These are phyloP conservation scores for Denticeps clupeoides DNA, from an alignment of 2,797 vertebrate species.

Conservation along the genomic window DNA sequence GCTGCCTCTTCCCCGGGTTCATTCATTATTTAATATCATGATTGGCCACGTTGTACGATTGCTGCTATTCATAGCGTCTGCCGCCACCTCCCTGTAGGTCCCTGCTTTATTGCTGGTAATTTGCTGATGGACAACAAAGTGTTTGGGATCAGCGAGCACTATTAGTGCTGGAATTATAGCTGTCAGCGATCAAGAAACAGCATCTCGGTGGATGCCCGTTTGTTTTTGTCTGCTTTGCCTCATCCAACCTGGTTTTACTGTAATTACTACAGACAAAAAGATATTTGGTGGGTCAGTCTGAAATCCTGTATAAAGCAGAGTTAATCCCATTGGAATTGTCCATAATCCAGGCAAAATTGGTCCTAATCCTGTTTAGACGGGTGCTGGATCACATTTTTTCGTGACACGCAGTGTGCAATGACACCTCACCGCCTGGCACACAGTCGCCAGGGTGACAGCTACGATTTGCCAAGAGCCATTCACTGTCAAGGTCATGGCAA, in stretches of 20 bases:
- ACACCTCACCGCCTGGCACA: no score
- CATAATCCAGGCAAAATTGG: slow-evolving; percentile 9
- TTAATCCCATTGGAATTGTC: slow-evolving; percentile 2
- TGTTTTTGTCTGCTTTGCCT: not conserved
- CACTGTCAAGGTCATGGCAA: not conserved
- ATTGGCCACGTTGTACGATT: not conserved
- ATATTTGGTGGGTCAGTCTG: slow-evolving; percentile 9
- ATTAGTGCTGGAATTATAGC: not conserved
- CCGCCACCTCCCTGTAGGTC: slow-evolving; percentile 2
- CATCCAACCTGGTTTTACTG: not conserved
- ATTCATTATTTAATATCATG: slow-evolving; percentile 5
- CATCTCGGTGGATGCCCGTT: not conserved
- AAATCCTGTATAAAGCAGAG: slow-evolving; percentile 17
- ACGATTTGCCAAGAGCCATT: not conserved
- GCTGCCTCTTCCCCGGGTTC: not conserved
- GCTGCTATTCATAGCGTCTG: slow-evolving; percentile 9
- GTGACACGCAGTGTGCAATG: no score
- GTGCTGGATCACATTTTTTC: not conserved
- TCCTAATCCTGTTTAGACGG: slow-evolving; percentile 1
- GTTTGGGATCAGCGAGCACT: not conserved
- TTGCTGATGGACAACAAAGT: not conserved
- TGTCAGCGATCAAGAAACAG: not conserved
- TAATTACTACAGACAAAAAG: slow-evolving; percentile 12
- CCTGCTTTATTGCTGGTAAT: not conserved
- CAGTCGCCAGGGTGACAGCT: slow-evolving; percentile 19